Base-by-base conservation (phyloP, 1,140 invertebrate genomes). In the Drosophila repleta region DNA sequence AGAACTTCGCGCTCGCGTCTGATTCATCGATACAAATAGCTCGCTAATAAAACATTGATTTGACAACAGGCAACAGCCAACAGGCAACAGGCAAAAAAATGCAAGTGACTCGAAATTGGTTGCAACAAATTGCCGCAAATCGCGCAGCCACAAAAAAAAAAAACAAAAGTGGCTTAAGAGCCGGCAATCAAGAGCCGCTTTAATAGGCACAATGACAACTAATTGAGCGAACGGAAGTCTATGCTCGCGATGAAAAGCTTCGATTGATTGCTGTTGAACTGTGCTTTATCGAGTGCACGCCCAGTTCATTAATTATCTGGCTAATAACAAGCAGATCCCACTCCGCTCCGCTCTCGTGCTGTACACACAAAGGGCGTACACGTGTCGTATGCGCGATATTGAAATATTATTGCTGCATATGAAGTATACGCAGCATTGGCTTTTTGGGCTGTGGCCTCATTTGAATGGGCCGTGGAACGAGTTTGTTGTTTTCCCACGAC, bases 401-500 rank as follows among this genome's bases (percentile, higher is more conserved):
- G 6, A 52, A 7, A 35, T 35, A 20, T 62, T 35, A 20, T 62
- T 8, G 18, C 3, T 10, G 26, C 8, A 62, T 15, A 62, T 62
- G 37, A 53, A 53, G 61, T 29, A 74, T 58, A 62, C 77, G 71
- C 76, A 62, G 49, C 60, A 48, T 55, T 37, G 49, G 39, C n/a
- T 15, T 43, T 35, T 35, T 41, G 37, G 37, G 53, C 15, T 39
- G 10, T 8, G 53, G 37, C 35, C 26, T 2, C 35, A 56, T 56
- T 56, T 24, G 13, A 56, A 39, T 56, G 10, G 58, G 32, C 7
- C 8, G 10, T 24, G 24, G 18, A 76, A 53, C 41, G 29, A 46
- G 74, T 39, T 73, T 43, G 17, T 2, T 11, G 46, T 70, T 77
- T 82, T 82, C 79, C 65, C 79, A 82, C 79, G 79, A 60, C 49